Percentiles rank a stretch among this genome's conserved stretches.
These are phyloP conservation scores for Hoplostethus atlanticus DNA, from an alignment of 2,797 vertebrate genomes.

Conservation along the genomic window DNA sequence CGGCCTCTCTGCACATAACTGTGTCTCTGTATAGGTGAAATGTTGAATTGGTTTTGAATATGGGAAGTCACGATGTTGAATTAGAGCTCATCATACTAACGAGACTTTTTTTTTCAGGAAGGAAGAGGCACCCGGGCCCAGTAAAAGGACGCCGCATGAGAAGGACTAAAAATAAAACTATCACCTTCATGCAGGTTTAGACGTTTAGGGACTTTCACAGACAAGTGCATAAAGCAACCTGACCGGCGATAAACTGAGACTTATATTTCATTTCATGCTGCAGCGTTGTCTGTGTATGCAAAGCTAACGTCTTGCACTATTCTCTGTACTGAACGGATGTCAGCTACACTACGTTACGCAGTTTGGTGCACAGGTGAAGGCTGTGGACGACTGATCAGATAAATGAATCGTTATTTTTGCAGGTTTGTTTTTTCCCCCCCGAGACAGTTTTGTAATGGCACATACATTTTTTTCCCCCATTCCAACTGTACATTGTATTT, in stretches of 20 bases:
- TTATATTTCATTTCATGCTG: neutral
- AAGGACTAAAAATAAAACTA: slow-evolving; percentile 34
- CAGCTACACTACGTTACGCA: neutral
- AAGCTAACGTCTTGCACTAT: slow-evolving; percentile 4
- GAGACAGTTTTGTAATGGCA: slow-evolving; percentile 9
- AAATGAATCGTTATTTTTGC: slow-evolving; percentile 19
- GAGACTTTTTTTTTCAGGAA: slow-evolving; percentile 54
- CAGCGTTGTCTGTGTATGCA: neutral
- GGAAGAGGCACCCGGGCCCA: slow-evolving; percentile 30
- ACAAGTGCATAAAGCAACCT: slow-evolving; percentile 28
- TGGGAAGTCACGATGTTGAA: neutral
- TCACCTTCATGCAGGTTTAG: slow-evolving; percentile 35
- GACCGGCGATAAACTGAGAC: slow-evolving; percentile 6
- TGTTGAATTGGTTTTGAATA: neutral
- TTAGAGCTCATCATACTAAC: slow-evolving; percentile 36
- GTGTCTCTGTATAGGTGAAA: neutral
- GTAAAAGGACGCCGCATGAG: slow-evolving; percentile 47
- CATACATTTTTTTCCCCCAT: slow-evolving; percentile 10
- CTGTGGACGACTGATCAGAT: neutral
- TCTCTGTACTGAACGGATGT: neutral
- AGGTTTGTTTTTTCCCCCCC: neutral
- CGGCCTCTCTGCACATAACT: neutral
- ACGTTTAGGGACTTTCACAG: slow-evolving; percentile 10
- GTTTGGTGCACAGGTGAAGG: neutral
- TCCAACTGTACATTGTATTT: slow-evolving; percentile 21